These are phyloP conservation scores for Trichogramma evanescens DNA, from an alignment of 2,888 invertebrate species.

Conservation along the genomic window DNA sequence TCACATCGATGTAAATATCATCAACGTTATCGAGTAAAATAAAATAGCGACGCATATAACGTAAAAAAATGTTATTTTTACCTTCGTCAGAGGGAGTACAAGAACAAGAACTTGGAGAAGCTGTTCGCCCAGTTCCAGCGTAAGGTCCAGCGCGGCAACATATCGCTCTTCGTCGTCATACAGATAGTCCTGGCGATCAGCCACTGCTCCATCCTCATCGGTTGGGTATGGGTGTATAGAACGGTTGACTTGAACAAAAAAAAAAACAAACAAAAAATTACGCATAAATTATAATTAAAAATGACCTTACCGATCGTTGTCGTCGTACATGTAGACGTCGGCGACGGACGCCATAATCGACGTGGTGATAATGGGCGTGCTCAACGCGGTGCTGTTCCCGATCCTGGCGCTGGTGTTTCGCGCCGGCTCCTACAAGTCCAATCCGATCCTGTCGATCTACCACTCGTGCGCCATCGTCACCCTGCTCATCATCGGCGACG, in stretches of 20 bases:
- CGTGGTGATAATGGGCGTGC: constrained; percentile 47
- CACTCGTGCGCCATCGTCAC: constrained; percentile 45
- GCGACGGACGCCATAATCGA: constrained; percentile 42
- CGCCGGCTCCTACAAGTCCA: constrained; percentile 45
- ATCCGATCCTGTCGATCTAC: constrained; percentile 41
- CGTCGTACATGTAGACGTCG: constrained; percentile 32
- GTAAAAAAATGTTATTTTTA: neutral
- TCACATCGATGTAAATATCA: no score
- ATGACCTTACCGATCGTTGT: constrained; percentile 1
- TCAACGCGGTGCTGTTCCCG: constrained; percentile 46
- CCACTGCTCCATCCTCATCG: constrained; percentile 51
- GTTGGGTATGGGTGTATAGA: no score
- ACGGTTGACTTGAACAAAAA: constrained; percentile 50
- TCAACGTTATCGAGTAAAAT: no score
- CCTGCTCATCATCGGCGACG: constrained; percentile 53
- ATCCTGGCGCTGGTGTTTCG: constrained; percentile 48
- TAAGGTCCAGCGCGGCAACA: constrained; percentile 69
- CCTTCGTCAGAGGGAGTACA: constrained; percentile 62
- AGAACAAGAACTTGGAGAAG: constrained; percentile 66
- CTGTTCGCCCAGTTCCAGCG: constrained; percentile 70
- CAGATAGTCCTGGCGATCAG: constrained; percentile 59
- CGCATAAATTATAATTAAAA: neutral
- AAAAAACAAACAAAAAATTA: constrained; percentile 37
- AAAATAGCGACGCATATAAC: no score
- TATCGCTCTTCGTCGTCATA: constrained; percentile 67